Evolutionary conservation across 2,797 vertebrate genomes (phyloP).

Genomic region (Cyclura pinguis): DNA sequence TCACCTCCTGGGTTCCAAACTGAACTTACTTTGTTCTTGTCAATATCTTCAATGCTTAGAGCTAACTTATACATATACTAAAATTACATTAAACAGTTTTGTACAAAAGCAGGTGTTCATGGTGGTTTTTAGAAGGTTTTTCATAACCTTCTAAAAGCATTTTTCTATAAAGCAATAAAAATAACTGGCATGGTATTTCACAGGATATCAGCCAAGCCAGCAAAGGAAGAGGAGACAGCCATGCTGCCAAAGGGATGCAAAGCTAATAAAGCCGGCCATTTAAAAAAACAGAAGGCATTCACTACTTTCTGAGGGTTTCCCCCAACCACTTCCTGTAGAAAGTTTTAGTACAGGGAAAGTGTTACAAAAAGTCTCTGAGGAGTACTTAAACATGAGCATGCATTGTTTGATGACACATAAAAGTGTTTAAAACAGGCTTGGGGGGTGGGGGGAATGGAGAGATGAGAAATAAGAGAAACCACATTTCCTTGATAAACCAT

Average conservation of each 20-base stretch:
- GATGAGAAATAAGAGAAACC: neutral
- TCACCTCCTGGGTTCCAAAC: neutral
- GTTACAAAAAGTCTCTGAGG: slow-evolving; percentile 48
- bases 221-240: slow-evolving; percentile 51
- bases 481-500: neutral
- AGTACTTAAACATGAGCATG: slow-evolving; percentile 44
- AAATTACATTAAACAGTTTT: slow-evolving; percentile 20
- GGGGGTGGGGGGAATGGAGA: neutral
- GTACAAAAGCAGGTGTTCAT: slow-evolving; percentile 22
- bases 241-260: slow-evolving; percentile 39
- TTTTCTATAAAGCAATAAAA: neutral
- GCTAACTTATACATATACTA: neutral
- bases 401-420: slow-evolving; percentile 32
- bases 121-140: neutral
- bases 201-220: slow-evolving; percentile 3
- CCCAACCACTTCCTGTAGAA: slow-evolving; percentile 20
- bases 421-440: slow-evolving; percentile 32
- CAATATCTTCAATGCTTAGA: neutral
- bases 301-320: slow-evolving; percentile 43
- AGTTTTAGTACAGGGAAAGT: slow-evolving; percentile 26
- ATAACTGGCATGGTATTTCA: slow-evolving; percentile 36
- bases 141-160: slow-evolving; percentile 15
- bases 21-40: neutral
- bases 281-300: slow-evolving; percentile 52
- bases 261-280: slow-evolving; percentile 54